phyloP scores from a whole-genome alignment of 2,888 invertebrate species.

The Cantharis lateralis region DNA sequence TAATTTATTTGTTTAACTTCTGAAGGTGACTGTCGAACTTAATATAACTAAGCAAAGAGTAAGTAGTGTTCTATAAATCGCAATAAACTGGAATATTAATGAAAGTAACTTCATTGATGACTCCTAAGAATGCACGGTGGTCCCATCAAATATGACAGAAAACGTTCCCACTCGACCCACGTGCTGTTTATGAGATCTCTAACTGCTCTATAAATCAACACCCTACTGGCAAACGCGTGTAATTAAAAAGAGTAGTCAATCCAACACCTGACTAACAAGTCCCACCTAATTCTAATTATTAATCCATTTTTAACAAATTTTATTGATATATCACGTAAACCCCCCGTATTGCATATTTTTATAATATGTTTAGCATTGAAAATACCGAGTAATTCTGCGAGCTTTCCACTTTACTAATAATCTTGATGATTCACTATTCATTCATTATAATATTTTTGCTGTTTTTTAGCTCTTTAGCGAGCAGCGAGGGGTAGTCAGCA shows the following conservation, averaged over 20 bases:
- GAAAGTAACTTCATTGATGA: conserved; percentile 47
- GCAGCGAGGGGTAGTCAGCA: too few relatives aligned
- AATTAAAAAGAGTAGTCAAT: conserved; percentile 54
- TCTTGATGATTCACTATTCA: too few relatives aligned
- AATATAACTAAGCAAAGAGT: neutral
- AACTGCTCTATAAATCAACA: conserved; percentile 61
- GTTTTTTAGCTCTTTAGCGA: too few relatives aligned
- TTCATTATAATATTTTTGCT: too few relatives aligned
- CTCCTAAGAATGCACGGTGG: conserved; percentile 50
- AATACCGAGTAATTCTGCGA: too few relatives aligned
- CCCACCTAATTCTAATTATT: neutral
- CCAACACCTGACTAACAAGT: conserved; percentile 39
- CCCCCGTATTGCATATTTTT: neutral
- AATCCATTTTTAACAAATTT: neutral
- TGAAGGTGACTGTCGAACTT: neutral
- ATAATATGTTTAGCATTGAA: too few relatives aligned
- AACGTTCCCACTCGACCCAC: conserved; percentile 54
- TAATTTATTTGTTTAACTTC: neutral
- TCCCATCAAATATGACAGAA: conserved; percentile 56
- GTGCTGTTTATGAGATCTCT: conserved; percentile 61
- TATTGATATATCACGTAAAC: neutral
- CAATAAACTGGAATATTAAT: conserved; percentile 35
- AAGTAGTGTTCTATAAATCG: neutral
- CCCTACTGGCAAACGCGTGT: conserved; percentile 55
- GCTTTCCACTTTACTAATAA: too few relatives aligned